phyloP scores from a whole-genome alignment of 2,113 vertebrate genomes.

The Dasypus novemcinctus region DNA sequence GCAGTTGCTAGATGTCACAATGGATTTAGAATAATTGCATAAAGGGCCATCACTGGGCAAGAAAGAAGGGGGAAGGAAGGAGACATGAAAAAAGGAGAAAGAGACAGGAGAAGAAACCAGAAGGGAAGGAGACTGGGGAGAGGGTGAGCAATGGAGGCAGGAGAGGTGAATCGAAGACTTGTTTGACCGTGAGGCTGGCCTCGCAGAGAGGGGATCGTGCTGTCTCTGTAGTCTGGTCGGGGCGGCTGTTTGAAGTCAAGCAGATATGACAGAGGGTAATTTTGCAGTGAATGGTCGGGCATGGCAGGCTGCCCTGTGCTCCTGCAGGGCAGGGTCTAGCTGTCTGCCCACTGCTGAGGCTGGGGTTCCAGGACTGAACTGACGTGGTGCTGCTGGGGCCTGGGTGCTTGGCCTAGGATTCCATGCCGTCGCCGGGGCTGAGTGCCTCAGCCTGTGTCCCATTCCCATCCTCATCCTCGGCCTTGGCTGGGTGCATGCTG shows the following conservation, averaged over 20 bases:
- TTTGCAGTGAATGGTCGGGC: not conserved
- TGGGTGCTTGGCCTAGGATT: not conserved
- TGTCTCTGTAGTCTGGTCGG: not conserved
- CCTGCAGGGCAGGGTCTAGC: not conserved
- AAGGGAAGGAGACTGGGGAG: not conserved
- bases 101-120: not conserved
- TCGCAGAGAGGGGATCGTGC: not conserved
- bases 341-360: not conserved
- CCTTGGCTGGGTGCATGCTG: slow-evolving; percentile 32
- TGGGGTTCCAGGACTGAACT: slow-evolving; percentile 7
- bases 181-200: not conserved
- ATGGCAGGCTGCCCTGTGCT: not conserved
- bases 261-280: rapidly evolving
- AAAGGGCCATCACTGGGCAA: not conserved
- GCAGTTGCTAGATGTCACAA: not conserved
- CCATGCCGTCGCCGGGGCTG: not conserved
- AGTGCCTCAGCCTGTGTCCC: not conserved
- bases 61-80: not conserved
- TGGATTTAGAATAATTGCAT: not conserved
- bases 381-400: not conserved
- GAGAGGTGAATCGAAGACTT: not conserved
- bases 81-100: not conserved
- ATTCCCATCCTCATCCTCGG: not conserved
- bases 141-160: rapidly evolving
- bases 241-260: not conserved